Percentiles rank a stretch among this genome's conserved stretches.
phyloP scores from a whole-genome alignment of 1,140 invertebrate genomes.

The Brachionus asplanchnoidis region DNA sequence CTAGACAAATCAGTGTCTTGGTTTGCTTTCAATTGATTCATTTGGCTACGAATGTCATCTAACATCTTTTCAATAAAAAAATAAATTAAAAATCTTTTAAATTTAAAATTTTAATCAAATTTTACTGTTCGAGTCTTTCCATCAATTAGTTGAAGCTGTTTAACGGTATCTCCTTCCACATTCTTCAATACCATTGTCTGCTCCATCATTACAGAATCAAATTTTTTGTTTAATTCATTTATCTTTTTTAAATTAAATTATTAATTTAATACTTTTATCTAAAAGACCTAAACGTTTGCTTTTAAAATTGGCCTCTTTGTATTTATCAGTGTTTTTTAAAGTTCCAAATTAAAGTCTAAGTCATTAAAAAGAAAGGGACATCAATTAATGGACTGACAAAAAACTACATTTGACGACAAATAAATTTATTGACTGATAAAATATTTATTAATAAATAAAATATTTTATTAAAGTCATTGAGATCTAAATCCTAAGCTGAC shows the following conservation, averaged over 20 bases:
- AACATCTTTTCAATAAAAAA: not conserved
- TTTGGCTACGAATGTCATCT: slow-evolving; percentile 7
- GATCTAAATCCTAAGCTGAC: too few species aligned
- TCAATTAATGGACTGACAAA: too few species aligned
- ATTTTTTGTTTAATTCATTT: slow-evolving; percentile 25
- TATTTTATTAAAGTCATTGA: too few species aligned
- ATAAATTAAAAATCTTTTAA: not conserved
- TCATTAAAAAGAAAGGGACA: too few species aligned
- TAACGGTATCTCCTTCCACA: slow-evolving; percentile 41
- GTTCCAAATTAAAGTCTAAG: too few species aligned
- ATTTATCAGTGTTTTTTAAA: too few species aligned
- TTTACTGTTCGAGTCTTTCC: slow-evolving; percentile 32
- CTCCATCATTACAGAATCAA: slow-evolving; percentile 36
- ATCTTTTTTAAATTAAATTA: slow-evolving; percentile 4
- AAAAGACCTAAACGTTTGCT: too few species aligned
- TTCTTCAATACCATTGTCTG: slow-evolving; percentile 42
- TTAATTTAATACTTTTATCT: too few species aligned
- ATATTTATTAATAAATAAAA: too few species aligned
- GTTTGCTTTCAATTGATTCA: slow-evolving; percentile 3
- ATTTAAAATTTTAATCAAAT: not conserved
- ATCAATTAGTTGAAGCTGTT: slow-evolving; percentile 38
- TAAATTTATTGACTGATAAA: too few species aligned
- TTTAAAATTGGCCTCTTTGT: too few species aligned
- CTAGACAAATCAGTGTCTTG: slow-evolving; percentile 25
- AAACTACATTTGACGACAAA: too few species aligned